Conservation (phyloP, 2,113 vertebrate genomes). For the Plecturocebus donacophilus region DNA sequence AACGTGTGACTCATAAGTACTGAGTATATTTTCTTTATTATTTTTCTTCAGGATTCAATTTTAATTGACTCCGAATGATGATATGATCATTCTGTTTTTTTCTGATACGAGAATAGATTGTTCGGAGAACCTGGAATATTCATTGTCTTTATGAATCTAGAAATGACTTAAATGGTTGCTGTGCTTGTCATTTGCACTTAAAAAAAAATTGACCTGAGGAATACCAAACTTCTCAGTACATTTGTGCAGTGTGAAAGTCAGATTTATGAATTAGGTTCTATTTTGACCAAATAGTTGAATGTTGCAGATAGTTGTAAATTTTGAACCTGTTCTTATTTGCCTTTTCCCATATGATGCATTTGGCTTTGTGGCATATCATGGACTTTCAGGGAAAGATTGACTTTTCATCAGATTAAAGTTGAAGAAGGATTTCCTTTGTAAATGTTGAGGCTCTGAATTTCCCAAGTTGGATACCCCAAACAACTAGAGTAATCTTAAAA, state of each 20-base stretch:
- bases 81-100: slow-evolving; percentile 24
- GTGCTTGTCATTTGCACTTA: not conserved
- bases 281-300: slow-evolving; percentile 10
- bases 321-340: not conserved
- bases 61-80: not conserved
- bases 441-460: not conserved
- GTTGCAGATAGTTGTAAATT: not conserved
- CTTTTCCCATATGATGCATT: not conserved
- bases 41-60: not conserved
- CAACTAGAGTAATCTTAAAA: not conserved
- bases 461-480: not conserved
- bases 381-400: not conserved
- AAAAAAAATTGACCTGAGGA: not conserved
- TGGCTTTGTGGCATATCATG: not conserved
- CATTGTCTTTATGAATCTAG: slow-evolving; percentile 7
- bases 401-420: not conserved
- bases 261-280: not conserved
- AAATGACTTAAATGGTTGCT: not conserved
- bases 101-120: not conserved
- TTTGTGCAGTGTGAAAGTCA: not conserved
- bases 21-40: not conserved
- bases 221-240: not conserved
- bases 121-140: not conserved
- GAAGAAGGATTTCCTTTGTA: not conserved
- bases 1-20: not conserved